Evolutionary conservation across 1,140 invertebrate genomes (phyloP).

Genomic region (Trialeurodes vaporariorum): DNA sequence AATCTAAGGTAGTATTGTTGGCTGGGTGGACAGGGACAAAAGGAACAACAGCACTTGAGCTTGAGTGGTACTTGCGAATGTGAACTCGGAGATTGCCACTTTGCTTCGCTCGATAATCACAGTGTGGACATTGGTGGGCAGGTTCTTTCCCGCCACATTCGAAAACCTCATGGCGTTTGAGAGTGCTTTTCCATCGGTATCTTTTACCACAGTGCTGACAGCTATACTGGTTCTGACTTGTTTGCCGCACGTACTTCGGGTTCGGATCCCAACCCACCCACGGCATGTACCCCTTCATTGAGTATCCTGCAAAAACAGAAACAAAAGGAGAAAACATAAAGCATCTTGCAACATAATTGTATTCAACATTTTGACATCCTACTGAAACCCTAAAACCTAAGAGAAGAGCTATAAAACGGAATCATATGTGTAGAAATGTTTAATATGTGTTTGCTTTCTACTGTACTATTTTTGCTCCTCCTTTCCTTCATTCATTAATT

Average conservation of each 20-base stretch:
- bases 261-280: slow-evolving; percentile 21
- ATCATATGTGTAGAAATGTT: too few species aligned
- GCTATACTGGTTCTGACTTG: slow-evolving; percentile 31
- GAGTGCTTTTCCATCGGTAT: slow-evolving; percentile 69
- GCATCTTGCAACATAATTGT: too few species aligned
- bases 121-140: slow-evolving; percentile 66
- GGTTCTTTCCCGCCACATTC: slow-evolving; percentile 78
- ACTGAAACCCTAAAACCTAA: too few species aligned
- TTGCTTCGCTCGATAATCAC: slow-evolving; percentile 64
- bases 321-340: too few species aligned
- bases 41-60: background rate
- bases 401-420: too few species aligned
- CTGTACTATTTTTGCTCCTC: too few species aligned
- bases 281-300: background rate
- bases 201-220: slow-evolving; percentile 67
- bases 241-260: slow-evolving; percentile 20
- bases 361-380: too few species aligned
- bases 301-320: background rate
- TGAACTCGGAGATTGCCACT: slow-evolving; percentile 69
- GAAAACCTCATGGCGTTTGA: slow-evolving; percentile 67
- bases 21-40: background rate
- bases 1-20: background rate
- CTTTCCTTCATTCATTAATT: too few species aligned
- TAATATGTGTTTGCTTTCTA: too few species aligned
- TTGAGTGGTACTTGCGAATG: slow-evolving; percentile 57